These are phyloP conservation scores for Gymnocheta viridis DNA, from an alignment of 2,888 invertebrate species.

Conservation along the genomic window DNA sequence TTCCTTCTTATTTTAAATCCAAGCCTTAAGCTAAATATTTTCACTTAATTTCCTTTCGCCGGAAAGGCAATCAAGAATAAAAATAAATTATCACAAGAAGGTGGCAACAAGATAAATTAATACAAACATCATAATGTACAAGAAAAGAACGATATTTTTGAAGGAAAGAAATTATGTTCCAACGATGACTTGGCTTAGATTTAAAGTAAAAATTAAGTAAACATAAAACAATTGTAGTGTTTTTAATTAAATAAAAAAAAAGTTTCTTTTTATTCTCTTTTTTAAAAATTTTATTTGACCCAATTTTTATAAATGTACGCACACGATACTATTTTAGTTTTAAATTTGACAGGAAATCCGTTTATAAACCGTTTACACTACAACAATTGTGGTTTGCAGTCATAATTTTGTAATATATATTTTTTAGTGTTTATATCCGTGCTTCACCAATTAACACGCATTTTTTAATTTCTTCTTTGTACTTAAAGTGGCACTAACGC, in stretches of 20 bases:
- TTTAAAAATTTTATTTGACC: conserved; percentile 31
- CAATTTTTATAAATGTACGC: conserved; percentile 12
- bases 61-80: conserved; percentile 28
- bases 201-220: conserved; percentile 5
- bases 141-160: neutral
- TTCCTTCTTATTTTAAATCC: neutral
- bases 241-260: conserved; percentile 4
- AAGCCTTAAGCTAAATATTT: conserved; percentile 40
- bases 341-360: conserved; percentile 63
- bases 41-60: conserved; percentile 62
- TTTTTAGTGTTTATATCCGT: neutral
- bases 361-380: conserved; percentile 54
- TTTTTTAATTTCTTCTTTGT: conserved; percentile 4
- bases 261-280: neutral
- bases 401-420: conserved; percentile 14
- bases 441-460: conserved; percentile 16
- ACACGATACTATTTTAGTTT: conserved; percentile 12
- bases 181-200: conserved; percentile 7
- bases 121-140: conserved; percentile 14
- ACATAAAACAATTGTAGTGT: neutral
- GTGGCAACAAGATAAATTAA: conserved; percentile 66
- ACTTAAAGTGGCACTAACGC: neutral
- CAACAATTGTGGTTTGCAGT: conserved; percentile 9
- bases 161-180: neutral
- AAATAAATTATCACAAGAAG: conserved; percentile 59